A percentile compares a stretch with the other conserved stretches of the same genome.
Conservation (phyloP, 1,140 invertebrate genomes). For the Anastatus disparis region DNA sequence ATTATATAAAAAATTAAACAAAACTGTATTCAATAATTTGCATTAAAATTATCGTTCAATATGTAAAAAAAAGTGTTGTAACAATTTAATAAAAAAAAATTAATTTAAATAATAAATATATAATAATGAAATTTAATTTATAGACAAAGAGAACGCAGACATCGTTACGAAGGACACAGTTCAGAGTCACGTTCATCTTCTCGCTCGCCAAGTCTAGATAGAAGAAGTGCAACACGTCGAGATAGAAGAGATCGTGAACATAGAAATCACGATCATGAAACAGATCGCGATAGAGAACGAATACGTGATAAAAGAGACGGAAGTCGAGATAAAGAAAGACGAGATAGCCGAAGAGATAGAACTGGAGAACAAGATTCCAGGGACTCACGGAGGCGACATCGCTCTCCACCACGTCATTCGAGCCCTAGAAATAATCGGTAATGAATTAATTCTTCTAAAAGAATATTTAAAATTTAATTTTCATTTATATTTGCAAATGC, state of each 20-base stretch:
- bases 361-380: constrained; percentile 51
- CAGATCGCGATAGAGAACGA: constrained; percentile 49
- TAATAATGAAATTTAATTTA: background rate
- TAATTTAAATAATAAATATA: background rate
- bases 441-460: background rate
- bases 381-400: constrained; percentile 54
- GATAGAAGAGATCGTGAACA: constrained; percentile 56
- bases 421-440: constrained; percentile 37
- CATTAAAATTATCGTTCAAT: too few species aligned
- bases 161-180: constrained; percentile 64
- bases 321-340: constrained; percentile 52
- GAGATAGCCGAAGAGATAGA: constrained; percentile 44
- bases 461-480: too few species aligned
- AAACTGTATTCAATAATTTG: background rate
- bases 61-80: too few species aligned
- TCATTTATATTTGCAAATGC: too few species aligned
- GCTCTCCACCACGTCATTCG: constrained; percentile 51
- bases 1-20: background rate
- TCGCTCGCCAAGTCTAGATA: constrained; percentile 57
- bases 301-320: constrained; percentile 57
- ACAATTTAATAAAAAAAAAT: too few species aligned
- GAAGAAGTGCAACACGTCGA: constrained; percentile 52
- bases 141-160: constrained; percentile 64
- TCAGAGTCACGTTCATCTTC: constrained; percentile 63
- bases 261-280: constrained; percentile 51